Percentiles rank a stretch among this genome's conserved stretches.
Conservation (phyloP, 30 jellyfish, hydroid and myxozoan species). For the Cassiopea xamachana region DNA sequence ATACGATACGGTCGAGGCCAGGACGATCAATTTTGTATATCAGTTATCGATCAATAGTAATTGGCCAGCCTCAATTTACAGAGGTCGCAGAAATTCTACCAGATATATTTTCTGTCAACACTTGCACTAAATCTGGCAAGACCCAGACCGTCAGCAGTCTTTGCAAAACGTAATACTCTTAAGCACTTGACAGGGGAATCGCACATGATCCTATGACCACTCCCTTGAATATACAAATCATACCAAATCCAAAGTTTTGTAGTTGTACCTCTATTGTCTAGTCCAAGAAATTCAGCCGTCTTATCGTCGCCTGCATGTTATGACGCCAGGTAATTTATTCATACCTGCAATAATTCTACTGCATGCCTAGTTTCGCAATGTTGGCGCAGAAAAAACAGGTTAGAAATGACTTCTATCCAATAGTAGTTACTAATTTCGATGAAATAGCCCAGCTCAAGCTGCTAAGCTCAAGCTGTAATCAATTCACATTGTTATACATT, state of each 20-base stretch:
- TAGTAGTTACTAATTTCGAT: no score
- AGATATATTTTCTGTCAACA: conserved; percentile 1
- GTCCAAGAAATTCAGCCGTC: conserved; percentile 22
- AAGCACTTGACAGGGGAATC: conserved; percentile 5
- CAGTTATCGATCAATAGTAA: not conserved
- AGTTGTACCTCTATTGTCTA: not conserved
- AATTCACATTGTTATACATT: no score
- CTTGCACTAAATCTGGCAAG: not conserved
- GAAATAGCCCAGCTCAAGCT: no score
- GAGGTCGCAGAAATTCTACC: not conserved
- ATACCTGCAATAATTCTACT: not conserved
- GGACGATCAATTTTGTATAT: not conserved
- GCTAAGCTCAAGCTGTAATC: no score
- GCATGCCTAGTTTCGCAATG: not conserved
- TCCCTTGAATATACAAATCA: conserved; percentile 18
- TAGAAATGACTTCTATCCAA: no score
- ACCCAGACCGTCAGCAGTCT: not conserved
- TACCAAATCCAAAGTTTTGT: not conserved
- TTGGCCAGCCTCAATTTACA: not conserved
- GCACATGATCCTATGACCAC: not conserved
- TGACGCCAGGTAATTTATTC: conserved; percentile 19
- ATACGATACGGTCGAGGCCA: conserved; percentile 8
- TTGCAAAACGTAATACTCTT: not conserved
- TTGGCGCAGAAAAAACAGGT: no score
- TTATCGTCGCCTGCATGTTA: conserved; percentile 25